Base-by-base conservation (phyloP, 2,888 invertebrate genomes). In the Apodemia duryi region DNA sequence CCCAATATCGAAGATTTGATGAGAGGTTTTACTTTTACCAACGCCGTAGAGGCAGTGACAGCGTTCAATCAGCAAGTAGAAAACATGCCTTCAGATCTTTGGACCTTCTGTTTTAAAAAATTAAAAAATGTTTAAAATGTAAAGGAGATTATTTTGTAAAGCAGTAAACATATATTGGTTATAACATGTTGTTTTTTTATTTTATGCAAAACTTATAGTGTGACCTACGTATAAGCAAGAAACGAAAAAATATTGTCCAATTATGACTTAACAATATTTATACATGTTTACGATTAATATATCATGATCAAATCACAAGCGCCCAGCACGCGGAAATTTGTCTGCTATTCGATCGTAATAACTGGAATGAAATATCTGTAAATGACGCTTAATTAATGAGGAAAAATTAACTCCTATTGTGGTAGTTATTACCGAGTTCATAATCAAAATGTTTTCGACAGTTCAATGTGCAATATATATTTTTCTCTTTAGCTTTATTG, bases 351-450 rank as follows among this genome's bases (percentile, higher is more conserved):
- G 13, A 32, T 57, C 57, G 57, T 29, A 57, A 57, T 57, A 57
- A 57, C 32, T 32, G 32, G 1, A 13, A 57, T 57, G 57, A 57
- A 57, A 57, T 57, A 57, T 57, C 57, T 57, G 57, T 13, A 57
- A 57, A 57, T 32, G 54, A 54, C 54, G 54, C 54, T 54, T 54
- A 54, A 54, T 54, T 54, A 54, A 54, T 54, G 57, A 32, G 57
- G 57, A 57, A 57, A 57, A 57, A 57, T 57, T 57, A 57, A 57
- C 57, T 32, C 11, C 57, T 32, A 57, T 35, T 57, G 57, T 57
- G 29, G 57, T 29, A 57, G 57, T 57, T 57, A 57, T 57, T 57
- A 29, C 57, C 13, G 32, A 29, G 6, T 57, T 32, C 57, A 57
- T 57, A 11, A 57, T 10, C 57, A 4, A 57, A 32, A 32, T 57